Evolutionary conservation across 2,113 vertebrate genomes (phyloP).

Genomic region (Diadophis punctatus): DNA sequence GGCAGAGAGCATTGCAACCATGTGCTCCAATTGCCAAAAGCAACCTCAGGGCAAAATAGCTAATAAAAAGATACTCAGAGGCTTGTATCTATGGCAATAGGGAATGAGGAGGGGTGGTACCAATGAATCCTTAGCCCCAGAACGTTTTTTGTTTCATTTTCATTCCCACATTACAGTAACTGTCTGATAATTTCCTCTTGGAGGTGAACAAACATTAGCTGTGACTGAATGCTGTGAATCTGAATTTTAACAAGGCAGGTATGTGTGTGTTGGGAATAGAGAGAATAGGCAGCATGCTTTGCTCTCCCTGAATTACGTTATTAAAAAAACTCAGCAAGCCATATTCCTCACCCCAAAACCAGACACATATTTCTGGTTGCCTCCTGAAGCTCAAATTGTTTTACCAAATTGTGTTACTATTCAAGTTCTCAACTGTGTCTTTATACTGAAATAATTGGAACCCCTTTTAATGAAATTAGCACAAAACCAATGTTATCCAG

Average conservation of each 20-base stretch:
- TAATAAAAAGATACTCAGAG: slow-evolving; percentile 21
- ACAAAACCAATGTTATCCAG: neutral
- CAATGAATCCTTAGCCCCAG: slow-evolving; percentile 18
- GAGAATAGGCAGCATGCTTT: slow-evolving; percentile 16
- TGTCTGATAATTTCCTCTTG: slow-evolving; percentile 48
- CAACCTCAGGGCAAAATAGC: neutral
- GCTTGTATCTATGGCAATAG: slow-evolving; percentile 36
- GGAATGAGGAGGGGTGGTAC: neutral
- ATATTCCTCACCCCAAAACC: neutral
- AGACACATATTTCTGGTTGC: neutral
- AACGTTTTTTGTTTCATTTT: slow-evolving; percentile 34
- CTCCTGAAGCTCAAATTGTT: slow-evolving; percentile 2
- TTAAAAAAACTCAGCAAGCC: slow-evolving; percentile 29
- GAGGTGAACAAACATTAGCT: slow-evolving; percentile 38
- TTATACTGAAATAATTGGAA: neutral
- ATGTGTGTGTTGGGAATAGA: slow-evolving; percentile 9
- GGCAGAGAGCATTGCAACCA: neutral
- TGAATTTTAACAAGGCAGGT: slow-evolving; percentile 43
- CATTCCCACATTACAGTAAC: slow-evolving; percentile 47
- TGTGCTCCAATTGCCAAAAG: neutral
- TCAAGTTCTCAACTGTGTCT: neutral
- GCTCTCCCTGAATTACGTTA: neutral
- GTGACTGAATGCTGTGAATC: slow-evolving; percentile 54
- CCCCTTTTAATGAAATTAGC: neutral
- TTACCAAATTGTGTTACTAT: neutral